A percentile compares a stretch with the other conserved stretches of the same genome.
phyloP scores from a whole-genome alignment of 2,113 vertebrate species.

The Hippocampus zosterae region DNA sequence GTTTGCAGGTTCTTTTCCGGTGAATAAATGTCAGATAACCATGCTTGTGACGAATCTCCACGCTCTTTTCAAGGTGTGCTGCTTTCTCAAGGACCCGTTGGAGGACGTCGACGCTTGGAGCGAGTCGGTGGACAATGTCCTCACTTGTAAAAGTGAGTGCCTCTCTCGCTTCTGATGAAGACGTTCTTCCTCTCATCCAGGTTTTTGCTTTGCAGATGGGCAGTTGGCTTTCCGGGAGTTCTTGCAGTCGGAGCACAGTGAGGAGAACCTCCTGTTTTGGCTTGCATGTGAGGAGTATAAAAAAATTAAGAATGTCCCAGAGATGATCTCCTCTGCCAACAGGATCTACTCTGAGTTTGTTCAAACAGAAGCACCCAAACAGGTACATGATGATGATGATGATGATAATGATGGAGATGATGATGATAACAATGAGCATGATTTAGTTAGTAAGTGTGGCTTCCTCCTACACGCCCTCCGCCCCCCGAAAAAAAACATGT shows the following conservation, averaged over 20 bases:
- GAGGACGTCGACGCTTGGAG: conserved; percentile 77
- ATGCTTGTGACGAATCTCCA: conserved; percentile 74
- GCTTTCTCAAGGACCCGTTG: conserved; percentile 82
- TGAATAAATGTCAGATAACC: conserved; percentile 27
- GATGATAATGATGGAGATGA: not conserved
- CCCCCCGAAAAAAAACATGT: no score
- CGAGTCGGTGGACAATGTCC: conserved; percentile 87
- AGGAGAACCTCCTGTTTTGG: conserved; percentile 97
- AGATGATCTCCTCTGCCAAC: conserved; percentile 83
- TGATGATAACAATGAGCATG: no score
- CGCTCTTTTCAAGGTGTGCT: conserved; percentile 92
- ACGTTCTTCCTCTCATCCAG: not conserved
- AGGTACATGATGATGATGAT: conserved; percentile 70
- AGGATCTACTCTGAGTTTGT: conserved; percentile 91
- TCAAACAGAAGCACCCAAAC: conserved; percentile 85
- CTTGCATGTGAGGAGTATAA: conserved; percentile 90
- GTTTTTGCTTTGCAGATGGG: conserved; percentile 72
- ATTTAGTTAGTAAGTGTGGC: no score
- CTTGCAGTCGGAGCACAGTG: conserved; percentile 91
- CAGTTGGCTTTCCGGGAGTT: conserved; percentile 85
- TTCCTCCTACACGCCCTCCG: no score
- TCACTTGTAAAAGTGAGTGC: conserved; percentile 85
- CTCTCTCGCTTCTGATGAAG: conserved; percentile 1
- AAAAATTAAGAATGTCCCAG: conserved; percentile 76
- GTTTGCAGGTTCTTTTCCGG: not conserved